A percentile compares a stretch with the other conserved stretches of the same genome.
phyloP scores from a whole-genome alignment of 2,797 vertebrate genomes.

The Brachymystax lenok region DNA sequence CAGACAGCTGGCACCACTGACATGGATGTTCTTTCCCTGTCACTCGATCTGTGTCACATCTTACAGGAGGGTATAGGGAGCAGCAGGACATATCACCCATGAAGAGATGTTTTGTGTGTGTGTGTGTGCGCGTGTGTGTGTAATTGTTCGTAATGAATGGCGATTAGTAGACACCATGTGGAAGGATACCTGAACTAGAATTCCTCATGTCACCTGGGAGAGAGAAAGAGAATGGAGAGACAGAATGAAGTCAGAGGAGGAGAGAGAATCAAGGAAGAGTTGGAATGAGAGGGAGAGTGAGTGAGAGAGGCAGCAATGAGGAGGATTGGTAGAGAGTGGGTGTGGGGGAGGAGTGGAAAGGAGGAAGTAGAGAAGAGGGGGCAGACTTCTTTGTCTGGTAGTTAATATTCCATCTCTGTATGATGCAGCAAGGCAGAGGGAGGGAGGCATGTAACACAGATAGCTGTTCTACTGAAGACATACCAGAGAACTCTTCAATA shows the following conservation, averaged over 20 bases:
- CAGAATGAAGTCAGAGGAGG: background rate
- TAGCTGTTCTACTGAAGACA: conserved; percentile 40
- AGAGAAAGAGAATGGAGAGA: background rate
- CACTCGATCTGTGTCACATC: conserved; percentile 1
- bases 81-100: background rate
- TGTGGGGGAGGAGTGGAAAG: background rate
- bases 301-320: background rate
- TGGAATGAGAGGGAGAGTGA: background rate
- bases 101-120: background rate
- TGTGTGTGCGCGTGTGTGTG: background rate
- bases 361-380: background rate
- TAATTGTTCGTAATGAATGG: background rate
- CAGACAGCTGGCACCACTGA: background rate
- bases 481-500: conserved; percentile 35
- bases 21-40: background rate
- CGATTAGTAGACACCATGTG: background rate
- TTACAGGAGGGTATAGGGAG: background rate
- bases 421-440: background rate
- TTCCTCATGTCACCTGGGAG: background rate
- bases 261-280: background rate
- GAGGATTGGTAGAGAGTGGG: background rate
- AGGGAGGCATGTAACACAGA: conserved; percentile 38
- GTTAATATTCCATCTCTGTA: conserved; percentile 42
- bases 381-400: conserved; percentile 17
- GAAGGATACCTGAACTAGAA: background rate